Evolutionary conservation across 2,888 invertebrate genomes (phyloP).

Genomic region (Gisinianus flammeolus): DNA sequence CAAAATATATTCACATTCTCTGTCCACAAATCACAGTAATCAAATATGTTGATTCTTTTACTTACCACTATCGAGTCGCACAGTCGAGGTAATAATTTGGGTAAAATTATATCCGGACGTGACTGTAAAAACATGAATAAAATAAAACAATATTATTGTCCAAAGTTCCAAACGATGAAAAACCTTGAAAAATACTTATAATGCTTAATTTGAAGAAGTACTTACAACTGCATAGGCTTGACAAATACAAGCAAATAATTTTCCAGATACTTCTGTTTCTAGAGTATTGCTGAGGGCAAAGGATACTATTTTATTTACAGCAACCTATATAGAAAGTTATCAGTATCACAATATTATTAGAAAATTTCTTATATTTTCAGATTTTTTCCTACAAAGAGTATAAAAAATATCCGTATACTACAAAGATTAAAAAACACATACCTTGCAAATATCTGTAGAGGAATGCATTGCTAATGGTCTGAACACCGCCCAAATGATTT

Average conservation of each 20-base stretch:
- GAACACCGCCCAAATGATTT: slow-evolving; percentile 66
- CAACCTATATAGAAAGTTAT: slow-evolving; percentile 68
- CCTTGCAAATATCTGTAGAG: slow-evolving; percentile 55
- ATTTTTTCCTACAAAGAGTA: too few species aligned
- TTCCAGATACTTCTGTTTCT: slow-evolving; percentile 83
- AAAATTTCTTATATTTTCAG: too few species aligned
- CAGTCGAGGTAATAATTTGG: slow-evolving; percentile 75
- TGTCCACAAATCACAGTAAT: too few species aligned
- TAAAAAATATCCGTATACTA: background rate
- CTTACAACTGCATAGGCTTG: slow-evolving; percentile 66
- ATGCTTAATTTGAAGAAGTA: background rate
- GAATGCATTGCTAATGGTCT: slow-evolving; percentile 56
- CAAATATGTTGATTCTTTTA: too few species aligned
- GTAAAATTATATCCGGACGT: slow-evolving; percentile 73
- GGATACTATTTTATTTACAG: slow-evolving; percentile 75
- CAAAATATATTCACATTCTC: too few species aligned
- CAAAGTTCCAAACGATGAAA: background rate
- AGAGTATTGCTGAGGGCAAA: slow-evolving; percentile 78
- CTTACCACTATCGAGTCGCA: slow-evolving; percentile 69
- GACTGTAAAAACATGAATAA: slow-evolving; percentile 61
- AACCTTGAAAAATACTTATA: background rate
- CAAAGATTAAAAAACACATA: background rate
- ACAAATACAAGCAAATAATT: slow-evolving; percentile 76
- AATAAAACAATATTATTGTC: background rate
- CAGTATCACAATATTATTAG: too few species aligned